Conservation (phyloP, 2,797 vertebrate genomes). For the Rhinella marina region DNA sequence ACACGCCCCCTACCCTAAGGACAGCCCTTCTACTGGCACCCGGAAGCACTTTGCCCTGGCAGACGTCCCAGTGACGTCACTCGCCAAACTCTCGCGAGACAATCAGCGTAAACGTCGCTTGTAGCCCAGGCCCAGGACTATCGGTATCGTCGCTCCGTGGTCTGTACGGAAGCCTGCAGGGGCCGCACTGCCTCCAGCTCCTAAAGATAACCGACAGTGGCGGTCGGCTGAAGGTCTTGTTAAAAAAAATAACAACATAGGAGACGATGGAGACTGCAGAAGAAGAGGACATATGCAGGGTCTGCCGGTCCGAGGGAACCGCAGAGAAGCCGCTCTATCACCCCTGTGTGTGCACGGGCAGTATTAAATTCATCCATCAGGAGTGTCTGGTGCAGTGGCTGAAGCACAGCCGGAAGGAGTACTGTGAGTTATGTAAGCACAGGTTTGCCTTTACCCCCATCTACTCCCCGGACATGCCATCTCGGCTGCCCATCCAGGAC, state of each 20-base stretch:
- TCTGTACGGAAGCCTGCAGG: background rate
- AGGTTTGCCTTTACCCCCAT: conserved; percentile 99
- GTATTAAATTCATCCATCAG: conserved; percentile 99
- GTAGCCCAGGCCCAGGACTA: background rate
- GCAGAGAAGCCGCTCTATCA: conserved; percentile 95
- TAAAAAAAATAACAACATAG: background rate
- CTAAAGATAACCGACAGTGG: background rate
- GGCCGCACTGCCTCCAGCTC: background rate
- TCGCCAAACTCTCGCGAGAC: too few species aligned
- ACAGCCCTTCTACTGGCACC: too few species aligned
- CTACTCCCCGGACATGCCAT: conserved; percentile 99
- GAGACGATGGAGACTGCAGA: background rate
- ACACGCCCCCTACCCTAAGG: too few species aligned
- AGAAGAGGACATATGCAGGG: conserved; percentile 90
- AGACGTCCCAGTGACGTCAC: too few species aligned
- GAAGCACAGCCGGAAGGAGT: conserved; percentile 99
- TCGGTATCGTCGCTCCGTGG: background rate
- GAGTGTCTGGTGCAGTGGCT: conserved; percentile 99
- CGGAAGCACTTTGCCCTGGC: too few species aligned
- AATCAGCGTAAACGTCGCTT: background rate
- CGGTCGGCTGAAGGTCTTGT: background rate
- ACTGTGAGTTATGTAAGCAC: conserved; percentile 99
- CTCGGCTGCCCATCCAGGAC: conserved; percentile 97
- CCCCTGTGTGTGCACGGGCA: conserved; percentile 97
- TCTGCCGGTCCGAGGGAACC: conserved; percentile 94